Evolutionary conservation across 2,797 vertebrate species (phyloP), one percentile per base, ranked within the genome.

Genomic region (Scarus forsteni): DNA sequence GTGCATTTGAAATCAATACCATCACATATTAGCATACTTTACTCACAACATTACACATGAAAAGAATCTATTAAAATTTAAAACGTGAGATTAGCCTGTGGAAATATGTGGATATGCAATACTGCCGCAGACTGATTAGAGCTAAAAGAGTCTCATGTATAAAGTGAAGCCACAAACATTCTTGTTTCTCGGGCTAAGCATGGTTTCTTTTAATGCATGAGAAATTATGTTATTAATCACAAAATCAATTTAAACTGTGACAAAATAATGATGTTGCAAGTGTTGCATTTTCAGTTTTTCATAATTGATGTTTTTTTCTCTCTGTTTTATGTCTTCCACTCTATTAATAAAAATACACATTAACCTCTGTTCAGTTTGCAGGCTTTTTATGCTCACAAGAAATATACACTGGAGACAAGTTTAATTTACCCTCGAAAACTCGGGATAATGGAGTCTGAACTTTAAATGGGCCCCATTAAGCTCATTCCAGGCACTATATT

Each of bases 1-100:
- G 36, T 44, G 36, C 13, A 49, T 49, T n/a, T 57, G 35, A 69
- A 43, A 56, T 50, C 10, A 60, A 39, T 53, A 52, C 48, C 10
- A 51, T 27, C 19, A 56, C 38, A 48, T 35, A 18, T 57, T 38
- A 39, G 18, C 34, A 67, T 1, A 50, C 6, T 46, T n/a, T 59
- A 38, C 38, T 56, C 14, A 40, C 7, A 66, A 3, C 2, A 44
- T 53, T 40, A n/a, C 52, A 64, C 11, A 53, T 51, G 2, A n/a
- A 52, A 53, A 1, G 16, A 49, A 44, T 13, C 10, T 35, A 54
- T 40, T 8, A 18, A 16, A 58, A 39, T 44, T 11, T 39, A 19
- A 10, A 59, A 34, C 19, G 14, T 51, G 3, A 51, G 5, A 15
- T 6, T 51, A 18, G 3, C 1, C 6, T 10, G 1, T 27, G 7